phyloP scores from a whole-genome alignment of 2,797 vertebrate genomes.

The Microctenopoma lineatum region DNA sequence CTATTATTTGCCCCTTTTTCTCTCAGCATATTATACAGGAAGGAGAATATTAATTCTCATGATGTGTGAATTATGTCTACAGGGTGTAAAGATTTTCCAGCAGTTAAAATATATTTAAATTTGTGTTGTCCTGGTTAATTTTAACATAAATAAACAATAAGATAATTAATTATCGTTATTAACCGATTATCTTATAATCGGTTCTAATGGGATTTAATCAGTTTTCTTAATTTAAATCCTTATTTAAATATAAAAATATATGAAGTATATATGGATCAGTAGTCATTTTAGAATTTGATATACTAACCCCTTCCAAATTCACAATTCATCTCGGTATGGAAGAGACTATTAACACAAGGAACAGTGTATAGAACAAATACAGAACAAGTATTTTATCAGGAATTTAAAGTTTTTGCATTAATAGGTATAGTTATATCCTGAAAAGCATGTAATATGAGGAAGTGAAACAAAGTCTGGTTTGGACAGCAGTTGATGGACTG shows the following conservation, averaged over 20 bases:
- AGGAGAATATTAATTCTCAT: slow-evolving; percentile 1
- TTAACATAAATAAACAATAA: too few relatives aligned
- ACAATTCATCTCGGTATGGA: slow-evolving; percentile 1
- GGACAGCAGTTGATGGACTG: slow-evolving; percentile 5
- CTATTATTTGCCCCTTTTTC: too few relatives aligned
- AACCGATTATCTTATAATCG: not conserved
- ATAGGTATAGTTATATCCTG: not conserved
- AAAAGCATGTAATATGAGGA: slow-evolving; percentile 3
- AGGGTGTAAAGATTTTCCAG: too few relatives aligned
- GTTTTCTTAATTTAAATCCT: not conserved
- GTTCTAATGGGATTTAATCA: not conserved
- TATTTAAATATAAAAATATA: not conserved
- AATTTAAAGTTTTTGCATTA: slow-evolving; percentile 10
- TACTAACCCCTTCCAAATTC: not conserved
- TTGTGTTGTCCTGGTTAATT: not conserved
- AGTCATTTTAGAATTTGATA: not conserved
- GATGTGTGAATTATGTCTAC: not conserved
- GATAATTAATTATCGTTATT: too few relatives aligned
- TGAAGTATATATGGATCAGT: not conserved
- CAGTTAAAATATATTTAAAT: not conserved
- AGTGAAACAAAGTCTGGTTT: slow-evolving; percentile 13
- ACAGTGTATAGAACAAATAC: too few relatives aligned
- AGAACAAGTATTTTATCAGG: not conserved
- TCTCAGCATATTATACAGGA: not conserved
- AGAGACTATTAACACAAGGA: not conserved